Percentiles rank a stretch among this genome's conserved stretches.
phyloP scores from a whole-genome alignment of 2,888 invertebrate genomes.

The Brenthis hecate region DNA sequence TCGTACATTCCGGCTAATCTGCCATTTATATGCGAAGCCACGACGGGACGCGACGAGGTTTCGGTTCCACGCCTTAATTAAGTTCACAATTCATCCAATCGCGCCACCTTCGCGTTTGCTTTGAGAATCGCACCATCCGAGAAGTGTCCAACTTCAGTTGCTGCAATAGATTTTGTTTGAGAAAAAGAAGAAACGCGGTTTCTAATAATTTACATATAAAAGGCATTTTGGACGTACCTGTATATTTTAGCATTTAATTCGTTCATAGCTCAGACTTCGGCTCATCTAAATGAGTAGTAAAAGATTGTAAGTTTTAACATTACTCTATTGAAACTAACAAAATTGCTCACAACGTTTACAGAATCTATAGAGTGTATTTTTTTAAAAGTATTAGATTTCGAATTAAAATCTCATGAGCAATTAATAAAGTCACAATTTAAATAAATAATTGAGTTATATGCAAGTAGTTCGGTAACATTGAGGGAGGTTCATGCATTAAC shows the following conservation, averaged over 20 bases:
- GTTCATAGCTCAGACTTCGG: too few relatives aligned
- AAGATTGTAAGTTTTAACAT: too few relatives aligned
- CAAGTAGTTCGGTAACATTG: neutral
- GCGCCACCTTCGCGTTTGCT: constrained; percentile 15
- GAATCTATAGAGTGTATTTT: too few relatives aligned
- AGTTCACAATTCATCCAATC: constrained; percentile 27
- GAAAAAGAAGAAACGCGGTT: neutral
- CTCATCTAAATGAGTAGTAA: too few relatives aligned
- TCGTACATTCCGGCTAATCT: constrained; percentile 25
- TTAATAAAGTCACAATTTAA: too few relatives aligned
- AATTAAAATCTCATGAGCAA: too few relatives aligned
- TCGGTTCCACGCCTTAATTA: constrained; percentile 26
- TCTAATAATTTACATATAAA: neutral
- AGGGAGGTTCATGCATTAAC: neutral
- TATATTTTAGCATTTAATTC: neutral
- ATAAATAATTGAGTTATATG: neutral
- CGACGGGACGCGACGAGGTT: constrained; percentile 20
- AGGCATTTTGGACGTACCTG: neutral
- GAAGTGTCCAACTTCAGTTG: neutral
- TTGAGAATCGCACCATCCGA: constrained; percentile 6
- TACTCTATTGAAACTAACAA: too few relatives aligned
- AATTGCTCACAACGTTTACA: too few relatives aligned
- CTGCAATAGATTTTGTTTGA: constrained; percentile 1
- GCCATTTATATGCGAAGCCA: constrained; percentile 30
- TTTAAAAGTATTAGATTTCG: too few relatives aligned